Conservation (phyloP, 1,140 invertebrate genomes). For the Brachionus koreanus region DNA sequence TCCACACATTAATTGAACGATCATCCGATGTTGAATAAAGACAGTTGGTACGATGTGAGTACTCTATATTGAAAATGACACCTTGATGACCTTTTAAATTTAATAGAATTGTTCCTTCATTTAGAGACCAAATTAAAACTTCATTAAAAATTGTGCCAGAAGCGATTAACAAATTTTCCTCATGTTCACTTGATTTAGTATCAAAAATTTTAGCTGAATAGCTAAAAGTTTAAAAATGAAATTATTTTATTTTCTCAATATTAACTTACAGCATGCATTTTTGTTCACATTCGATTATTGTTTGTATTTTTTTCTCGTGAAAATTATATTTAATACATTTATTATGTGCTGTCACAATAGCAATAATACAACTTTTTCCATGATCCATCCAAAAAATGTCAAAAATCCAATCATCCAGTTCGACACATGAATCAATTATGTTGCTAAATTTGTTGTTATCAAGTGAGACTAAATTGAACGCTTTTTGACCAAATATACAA, state of each 20-base stretch:
- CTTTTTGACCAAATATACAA: slow-evolving; percentile 41
- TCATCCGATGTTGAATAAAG: slow-evolving; percentile 35
- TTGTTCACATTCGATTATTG: slow-evolving; percentile 18
- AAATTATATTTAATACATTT: slow-evolving; percentile 3
- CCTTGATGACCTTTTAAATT: slow-evolving; percentile 41
- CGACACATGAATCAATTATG: neutral
- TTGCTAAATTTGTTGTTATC: neutral
- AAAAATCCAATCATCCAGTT: slow-evolving; percentile 35
- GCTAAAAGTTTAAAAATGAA: neutral
- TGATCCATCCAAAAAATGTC: slow-evolving; percentile 5
- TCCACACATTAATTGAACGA: slow-evolving; percentile 42
- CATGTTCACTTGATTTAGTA: neutral
- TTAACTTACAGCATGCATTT: slow-evolving; percentile 33
- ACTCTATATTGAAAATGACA: slow-evolving; percentile 41
- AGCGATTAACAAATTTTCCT: neutral
- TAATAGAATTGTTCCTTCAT: neutral
- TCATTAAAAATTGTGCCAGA: slow-evolving; percentile 40
- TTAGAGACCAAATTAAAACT: slow-evolving; percentile 25
- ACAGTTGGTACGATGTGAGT: neutral
- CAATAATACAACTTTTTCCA: neutral
- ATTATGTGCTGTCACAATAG: slow-evolving; percentile 4
- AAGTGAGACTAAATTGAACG: slow-evolving; percentile 2
- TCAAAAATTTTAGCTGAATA: slow-evolving; percentile 29
- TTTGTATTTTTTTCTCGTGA: neutral
- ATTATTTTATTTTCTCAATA: neutral